These are phyloP conservation scores for Lota lota DNA, from an alignment of 2,113 vertebrate species.

Conservation along the genomic window DNA sequence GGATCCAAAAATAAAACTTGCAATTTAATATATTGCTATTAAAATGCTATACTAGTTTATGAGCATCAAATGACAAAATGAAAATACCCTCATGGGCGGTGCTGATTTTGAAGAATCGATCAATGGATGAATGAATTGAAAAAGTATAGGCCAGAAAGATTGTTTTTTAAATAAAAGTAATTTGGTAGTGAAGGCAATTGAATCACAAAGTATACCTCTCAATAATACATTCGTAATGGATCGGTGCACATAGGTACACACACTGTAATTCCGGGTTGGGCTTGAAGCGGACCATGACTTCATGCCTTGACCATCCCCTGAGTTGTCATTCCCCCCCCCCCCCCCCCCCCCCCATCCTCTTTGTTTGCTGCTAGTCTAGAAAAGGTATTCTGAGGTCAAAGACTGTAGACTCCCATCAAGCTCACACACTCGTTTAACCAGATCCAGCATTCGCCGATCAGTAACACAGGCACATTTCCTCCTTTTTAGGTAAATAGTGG, in stretches of 20 bases:
- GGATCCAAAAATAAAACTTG: neutral
- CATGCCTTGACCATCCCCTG: constrained; percentile 57
- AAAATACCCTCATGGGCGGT: constrained; percentile 38
- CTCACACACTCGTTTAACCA: constrained; percentile 48
- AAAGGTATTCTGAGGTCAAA: constrained; percentile 69
- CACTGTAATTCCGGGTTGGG: constrained; percentile 13
- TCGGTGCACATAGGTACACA: no score
- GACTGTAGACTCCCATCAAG: constrained; percentile 24
- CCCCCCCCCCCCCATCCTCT: constrained; percentile 41
- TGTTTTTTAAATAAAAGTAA: no score
- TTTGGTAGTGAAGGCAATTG: constrained; percentile 18
- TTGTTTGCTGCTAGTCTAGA: constrained; percentile 96
- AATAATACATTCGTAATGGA: no score
- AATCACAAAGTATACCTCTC: constrained; percentile 12
- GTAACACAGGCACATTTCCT: constrained; percentile 78
- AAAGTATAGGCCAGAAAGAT: no score
- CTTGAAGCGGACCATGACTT: constrained; percentile 73
- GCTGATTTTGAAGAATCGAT: no score
- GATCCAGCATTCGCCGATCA: constrained; percentile 55
- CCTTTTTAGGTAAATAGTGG: constrained; percentile 84
- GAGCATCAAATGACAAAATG: neutral
- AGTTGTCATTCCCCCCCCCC: constrained; percentile 30
- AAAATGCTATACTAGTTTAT: no score
- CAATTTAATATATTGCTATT: no score
- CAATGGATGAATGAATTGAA: no score